Conservation (phyloP, 2,113 vertebrate species). For the Myiopsitta monachus region DNA sequence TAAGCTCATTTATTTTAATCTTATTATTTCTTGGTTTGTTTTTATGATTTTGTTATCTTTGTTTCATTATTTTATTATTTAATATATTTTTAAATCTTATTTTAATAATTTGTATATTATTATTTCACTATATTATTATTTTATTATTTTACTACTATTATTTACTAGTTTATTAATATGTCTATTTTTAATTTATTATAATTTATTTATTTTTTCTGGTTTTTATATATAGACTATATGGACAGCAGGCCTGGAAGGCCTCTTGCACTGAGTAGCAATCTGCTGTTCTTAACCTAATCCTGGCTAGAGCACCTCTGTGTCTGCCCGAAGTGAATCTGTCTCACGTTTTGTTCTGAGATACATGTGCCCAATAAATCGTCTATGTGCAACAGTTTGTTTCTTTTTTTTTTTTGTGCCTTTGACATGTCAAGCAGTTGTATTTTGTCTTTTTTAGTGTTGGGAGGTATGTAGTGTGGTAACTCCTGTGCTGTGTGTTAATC, state of each 20-base stretch:
- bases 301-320: neutral
- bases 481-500: neutral
- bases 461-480: neutral
- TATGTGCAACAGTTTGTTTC: neutral
- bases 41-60: too few relatives aligned
- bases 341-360: neutral
- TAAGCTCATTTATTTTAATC: too few relatives aligned
- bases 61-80: neutral
- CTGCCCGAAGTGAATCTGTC: neutral
- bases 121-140: neutral
- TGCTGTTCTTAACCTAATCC: neutral
- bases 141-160: neutral
- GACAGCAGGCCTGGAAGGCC: neutral
- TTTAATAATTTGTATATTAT: neutral
- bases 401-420: neutral
- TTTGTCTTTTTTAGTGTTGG: neutral
- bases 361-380: accelerated
- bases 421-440: neutral
- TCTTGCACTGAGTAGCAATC: neutral
- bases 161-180: neutral
- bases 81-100: neutral
- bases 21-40: too few relatives aligned
- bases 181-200: neutral
- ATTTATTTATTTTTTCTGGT: neutral
- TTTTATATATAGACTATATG: neutral